Conservation (phyloP, 2,113 vertebrate species). For the Spheniscus mendiculus region DNA sequence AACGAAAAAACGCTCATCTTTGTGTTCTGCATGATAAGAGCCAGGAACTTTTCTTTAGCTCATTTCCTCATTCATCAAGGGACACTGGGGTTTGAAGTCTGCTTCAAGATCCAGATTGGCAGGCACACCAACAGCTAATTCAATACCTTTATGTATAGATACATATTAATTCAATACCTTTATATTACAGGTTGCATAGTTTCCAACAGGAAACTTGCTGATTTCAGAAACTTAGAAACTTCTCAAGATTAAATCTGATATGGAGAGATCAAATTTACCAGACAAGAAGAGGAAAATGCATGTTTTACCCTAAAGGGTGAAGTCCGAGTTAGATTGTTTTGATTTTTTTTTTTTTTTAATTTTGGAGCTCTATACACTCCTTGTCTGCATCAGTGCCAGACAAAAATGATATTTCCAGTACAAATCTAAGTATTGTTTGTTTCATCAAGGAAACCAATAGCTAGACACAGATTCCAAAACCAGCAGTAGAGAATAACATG, state of each 20-base stretch:
- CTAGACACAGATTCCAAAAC: background rate
- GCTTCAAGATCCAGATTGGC: background rate
- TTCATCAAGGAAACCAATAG: background rate
- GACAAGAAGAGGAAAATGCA: background rate
- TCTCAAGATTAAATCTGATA: background rate
- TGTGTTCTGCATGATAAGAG: background rate
- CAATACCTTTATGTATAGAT: background rate
- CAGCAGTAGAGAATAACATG: background rate
- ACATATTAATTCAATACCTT: background rate
- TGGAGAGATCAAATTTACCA: constrained; percentile 1
- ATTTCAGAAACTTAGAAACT: background rate
- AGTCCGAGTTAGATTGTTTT: background rate
- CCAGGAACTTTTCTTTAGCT: background rate
- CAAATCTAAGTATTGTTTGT: background rate
- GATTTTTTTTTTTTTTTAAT: background rate
- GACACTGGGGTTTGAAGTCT: background rate
- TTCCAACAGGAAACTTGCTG: background rate
- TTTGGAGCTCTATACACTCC: background rate
- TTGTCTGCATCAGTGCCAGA: background rate
- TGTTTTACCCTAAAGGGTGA: background rate
- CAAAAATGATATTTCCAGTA: background rate
- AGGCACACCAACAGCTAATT: background rate
- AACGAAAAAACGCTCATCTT: background rate
- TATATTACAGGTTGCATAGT: background rate
- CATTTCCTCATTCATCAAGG: background rate